Conservation (phyloP, 2,888 invertebrate genomes). For the Eristalis pertinax region DNA sequence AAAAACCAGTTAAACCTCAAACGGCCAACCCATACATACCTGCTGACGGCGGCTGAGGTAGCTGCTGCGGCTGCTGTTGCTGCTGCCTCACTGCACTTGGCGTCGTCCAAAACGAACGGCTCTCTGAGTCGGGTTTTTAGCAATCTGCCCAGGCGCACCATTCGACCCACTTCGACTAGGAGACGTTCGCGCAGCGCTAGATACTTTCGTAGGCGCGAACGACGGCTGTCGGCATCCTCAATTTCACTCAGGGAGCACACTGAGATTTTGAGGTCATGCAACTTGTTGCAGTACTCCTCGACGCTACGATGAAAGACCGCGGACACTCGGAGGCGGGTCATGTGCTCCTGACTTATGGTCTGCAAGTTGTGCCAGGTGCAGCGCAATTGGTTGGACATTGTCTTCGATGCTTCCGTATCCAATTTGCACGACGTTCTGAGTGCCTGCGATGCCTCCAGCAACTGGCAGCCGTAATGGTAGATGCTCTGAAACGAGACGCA, state of each 20-base stretch:
- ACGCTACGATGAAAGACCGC: conserved; percentile 89
- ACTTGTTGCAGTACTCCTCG: conserved; percentile 85
- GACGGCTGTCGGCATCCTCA: conserved; percentile 81
- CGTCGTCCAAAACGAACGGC: conserved; percentile 82
- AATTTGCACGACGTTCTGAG: conserved; percentile 88
- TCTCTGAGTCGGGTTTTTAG: conserved; percentile 86
- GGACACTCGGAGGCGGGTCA: conserved; percentile 88
- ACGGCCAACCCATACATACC: conserved; percentile 75
- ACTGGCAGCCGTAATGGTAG: conserved; percentile 90
- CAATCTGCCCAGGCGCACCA: conserved; percentile 87
- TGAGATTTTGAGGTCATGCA: conserved; percentile 84
- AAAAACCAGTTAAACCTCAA: conserved; percentile 59
- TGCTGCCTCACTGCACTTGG: conserved; percentile 62
- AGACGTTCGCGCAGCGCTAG: conserved; percentile 85
- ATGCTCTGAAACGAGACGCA: conserved; percentile 84
- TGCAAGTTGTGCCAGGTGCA: conserved; percentile 87
- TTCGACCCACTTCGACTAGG: conserved; percentile 87
- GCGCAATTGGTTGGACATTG: conserved; percentile 84
- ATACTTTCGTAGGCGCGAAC: conserved; percentile 83
- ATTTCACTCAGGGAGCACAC: conserved; percentile 82
- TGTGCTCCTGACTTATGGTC: conserved; percentile 88
- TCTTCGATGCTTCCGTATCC: conserved; percentile 83
- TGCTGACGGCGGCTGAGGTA: conserved; percentile 75
- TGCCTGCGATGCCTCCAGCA: conserved; percentile 88
- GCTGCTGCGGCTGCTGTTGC: background rate